Evolutionary conservation across 2,797 vertebrate genomes (phyloP).

Genomic region (Pelobates cultripes): DNA sequence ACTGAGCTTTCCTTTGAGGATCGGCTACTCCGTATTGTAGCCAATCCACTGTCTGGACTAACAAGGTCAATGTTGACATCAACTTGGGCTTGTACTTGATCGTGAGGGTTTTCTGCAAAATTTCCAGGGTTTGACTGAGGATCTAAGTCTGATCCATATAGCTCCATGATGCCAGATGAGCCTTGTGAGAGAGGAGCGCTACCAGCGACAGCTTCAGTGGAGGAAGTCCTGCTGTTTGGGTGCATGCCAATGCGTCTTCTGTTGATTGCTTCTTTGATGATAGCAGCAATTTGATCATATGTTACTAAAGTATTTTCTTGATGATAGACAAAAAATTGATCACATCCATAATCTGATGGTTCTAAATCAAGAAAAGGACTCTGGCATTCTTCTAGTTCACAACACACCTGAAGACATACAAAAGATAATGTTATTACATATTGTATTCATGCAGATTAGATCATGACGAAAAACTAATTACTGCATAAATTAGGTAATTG

Average conservation of each 20-base stretch:
- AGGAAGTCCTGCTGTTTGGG: conserved; percentile 89
- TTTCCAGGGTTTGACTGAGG: conserved; percentile 74
- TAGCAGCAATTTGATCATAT: conserved; percentile 75
- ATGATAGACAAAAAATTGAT: conserved; percentile 82
- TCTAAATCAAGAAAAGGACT: conserved; percentile 81
- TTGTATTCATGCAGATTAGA: background rate
- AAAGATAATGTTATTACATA: background rate
- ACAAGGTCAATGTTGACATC: conserved; percentile 81
- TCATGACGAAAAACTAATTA: too few species aligned
- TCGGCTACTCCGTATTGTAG: conserved; percentile 90
- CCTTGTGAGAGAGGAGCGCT: conserved; percentile 93
- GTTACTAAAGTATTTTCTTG: conserved; percentile 73
- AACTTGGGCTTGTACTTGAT: conserved; percentile 71
- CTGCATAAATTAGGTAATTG: too few species aligned
- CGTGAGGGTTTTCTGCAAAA: conserved; percentile 80
- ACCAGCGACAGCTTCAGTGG: conserved; percentile 92
- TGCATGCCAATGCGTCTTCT: conserved; percentile 78
- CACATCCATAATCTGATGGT: conserved; percentile 75
- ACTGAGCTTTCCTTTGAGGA: conserved; percentile 95
- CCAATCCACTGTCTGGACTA: conserved; percentile 93
- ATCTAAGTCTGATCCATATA: conserved; percentile 88
- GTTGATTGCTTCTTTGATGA: conserved; percentile 85
- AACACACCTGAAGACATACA: conserved; percentile 80
- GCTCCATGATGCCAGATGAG: conserved; percentile 90
- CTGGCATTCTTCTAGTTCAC: conserved; percentile 85